These are phyloP conservation scores for Actinemys pallida DNA, from an alignment of 2,113 vertebrate genomes.

Conservation along the genomic window DNA sequence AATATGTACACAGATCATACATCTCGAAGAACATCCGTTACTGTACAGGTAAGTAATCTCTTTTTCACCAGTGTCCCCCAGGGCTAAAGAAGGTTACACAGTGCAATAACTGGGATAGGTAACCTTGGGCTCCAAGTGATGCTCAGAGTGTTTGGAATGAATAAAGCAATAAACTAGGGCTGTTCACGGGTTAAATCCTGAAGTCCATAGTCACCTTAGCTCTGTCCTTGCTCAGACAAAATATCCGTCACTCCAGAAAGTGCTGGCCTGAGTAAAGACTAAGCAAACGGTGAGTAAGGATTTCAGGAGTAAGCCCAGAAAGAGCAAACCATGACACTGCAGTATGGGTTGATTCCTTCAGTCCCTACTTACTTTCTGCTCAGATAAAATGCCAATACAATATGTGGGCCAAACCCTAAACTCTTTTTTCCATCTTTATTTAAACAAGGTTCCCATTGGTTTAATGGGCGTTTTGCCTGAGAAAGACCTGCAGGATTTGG, in stretches of 20 bases:
- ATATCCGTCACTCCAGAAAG: background rate
- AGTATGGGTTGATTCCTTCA: background rate
- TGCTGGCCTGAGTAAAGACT: background rate
- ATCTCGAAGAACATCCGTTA: background rate
- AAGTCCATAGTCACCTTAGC: conserved; percentile 22
- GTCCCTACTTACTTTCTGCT: background rate
- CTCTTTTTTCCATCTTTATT: background rate
- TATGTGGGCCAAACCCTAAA: background rate
- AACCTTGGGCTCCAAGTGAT: background rate
- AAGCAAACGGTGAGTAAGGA: background rate
- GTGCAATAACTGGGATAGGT: background rate
- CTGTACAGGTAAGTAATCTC: background rate
- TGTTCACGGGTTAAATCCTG: background rate
- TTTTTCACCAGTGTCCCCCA: background rate
- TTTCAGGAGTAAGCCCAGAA: conserved; percentile 40
- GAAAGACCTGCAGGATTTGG: background rate
- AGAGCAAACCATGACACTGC: background rate
- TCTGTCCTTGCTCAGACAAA: background rate
- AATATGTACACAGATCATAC: background rate
- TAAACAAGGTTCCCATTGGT: background rate
- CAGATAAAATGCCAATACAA: background rate
- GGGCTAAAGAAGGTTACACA: background rate
- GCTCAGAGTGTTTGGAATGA: background rate
- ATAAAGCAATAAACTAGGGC: background rate
- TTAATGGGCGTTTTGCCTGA: background rate